Base-by-base conservation (phyloP, 2,797 vertebrate genomes). In the Dermochelys coriacea region DNA sequence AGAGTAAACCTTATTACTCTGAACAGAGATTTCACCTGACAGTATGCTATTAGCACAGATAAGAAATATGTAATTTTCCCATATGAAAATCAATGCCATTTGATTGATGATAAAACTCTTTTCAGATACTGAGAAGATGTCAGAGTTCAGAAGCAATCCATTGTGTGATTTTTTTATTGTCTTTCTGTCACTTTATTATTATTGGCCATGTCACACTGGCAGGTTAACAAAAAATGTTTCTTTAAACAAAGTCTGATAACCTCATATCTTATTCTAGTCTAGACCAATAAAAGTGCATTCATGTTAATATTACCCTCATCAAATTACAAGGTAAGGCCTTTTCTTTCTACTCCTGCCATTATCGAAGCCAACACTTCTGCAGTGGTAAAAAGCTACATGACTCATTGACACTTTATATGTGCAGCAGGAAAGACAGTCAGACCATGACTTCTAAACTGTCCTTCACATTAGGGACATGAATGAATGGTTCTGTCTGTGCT, bases 321-420 rank as follows among this genome's bases (percentile, higher is more conserved):
- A 96, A 94, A 96, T 97, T 97, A 95, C 92, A 95, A 96, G 95
- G 64, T 96, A 95, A 95, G 77, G 92, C 87, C 88, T 91, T 94
- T 97, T 95, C 41, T 71, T 96, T 96, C 91, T 68, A 82, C 19
- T 94, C 59, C 79, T 93, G 71, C 78, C 57, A 71, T 86, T 93
- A 93, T 71, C 93, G 96, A 91, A 93, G 18, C 8, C 74, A 88
- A 45, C 3, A 47, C 78, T 93, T 96, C 85, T 95, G 49, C 49
- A 74, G 91, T 94, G 96, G 19, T 77, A 94, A 91, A 93, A 93
- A 78, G 18, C 2, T 91, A 12, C 61, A n/a, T 90, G 96, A 87
- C 85, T 95, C 54, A 86, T 14, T 93, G 92, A 92, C 52, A 94
- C 51, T 94, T 97, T 84, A 90, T 71, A 91, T 37, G n/a, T 80